Evolutionary conservation across 2,888 invertebrate species (phyloP), one percentile per base, ranked within the genome.

Genomic region (Odontomyia ornata): DNA sequence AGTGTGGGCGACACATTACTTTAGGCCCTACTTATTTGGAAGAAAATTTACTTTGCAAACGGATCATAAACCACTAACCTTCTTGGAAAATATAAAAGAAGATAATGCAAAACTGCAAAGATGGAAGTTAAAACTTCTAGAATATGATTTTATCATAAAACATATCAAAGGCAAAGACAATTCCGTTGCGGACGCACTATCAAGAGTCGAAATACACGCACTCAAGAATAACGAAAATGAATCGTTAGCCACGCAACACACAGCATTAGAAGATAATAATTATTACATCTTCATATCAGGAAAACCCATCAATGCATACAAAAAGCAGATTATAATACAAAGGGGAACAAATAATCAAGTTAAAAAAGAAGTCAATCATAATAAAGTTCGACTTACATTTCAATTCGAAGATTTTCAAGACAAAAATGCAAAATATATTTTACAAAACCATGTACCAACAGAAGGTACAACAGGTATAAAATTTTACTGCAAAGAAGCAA

Each of bases 31-130:
- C 28, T 23, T 85, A 5, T 84, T 83, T 30, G 84, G 84, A 0
- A 80, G 80, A 43, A 82, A 82, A 75, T 86, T 87, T 43, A 82
- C 76, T 0, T 83, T 87, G 0, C 81, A 83, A 9, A 86, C 84
- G 0, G 86, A 87, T 71, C 86, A 86, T 76, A 80, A 82, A 73
- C 84, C 85, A 0, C 73, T 86, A 2, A 80, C 80, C 1, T 86
- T 84, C 83, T 71, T 86, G 0, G 52, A 67, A 13, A 60, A 57
- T 18, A 21, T 75, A 5, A 72, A 72, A 65, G 71, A 76, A 56
- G 65, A 64, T 43, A 75, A 67, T 11, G 64, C 76, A 25, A 76
- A 69, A 67, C 75, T 77, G 1, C 64, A 56, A 27, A 28, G 75
- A 43, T 77, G 77, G 76, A 57, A 75, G 15, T 30, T 77, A 1